These are phyloP conservation scores for Pangasius larnaudii DNA, from an alignment of 2,797 vertebrate species.

Conservation along the genomic window DNA sequence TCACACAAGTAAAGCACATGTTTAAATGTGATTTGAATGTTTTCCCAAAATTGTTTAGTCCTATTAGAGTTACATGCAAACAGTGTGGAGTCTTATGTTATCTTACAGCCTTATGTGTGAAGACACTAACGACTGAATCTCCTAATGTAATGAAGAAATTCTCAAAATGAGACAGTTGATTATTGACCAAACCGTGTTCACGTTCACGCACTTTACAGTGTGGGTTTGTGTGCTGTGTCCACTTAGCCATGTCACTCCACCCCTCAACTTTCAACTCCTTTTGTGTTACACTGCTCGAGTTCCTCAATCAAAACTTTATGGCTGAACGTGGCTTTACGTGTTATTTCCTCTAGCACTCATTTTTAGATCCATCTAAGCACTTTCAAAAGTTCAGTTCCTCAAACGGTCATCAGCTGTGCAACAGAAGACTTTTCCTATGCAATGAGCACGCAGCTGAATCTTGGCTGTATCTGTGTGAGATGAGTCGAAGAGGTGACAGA, in stretches of 20 bases:
- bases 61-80: neutral
- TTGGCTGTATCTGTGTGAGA: neutral
- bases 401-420: constrained; percentile 26
- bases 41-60: neutral
- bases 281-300: constrained; percentile 16
- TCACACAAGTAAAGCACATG: neutral
- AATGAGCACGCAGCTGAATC: neutral
- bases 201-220: neutral
- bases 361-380: constrained; percentile 49
- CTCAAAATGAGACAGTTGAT: neutral
- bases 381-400: constrained; percentile 58
- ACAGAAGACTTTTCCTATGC: constrained; percentile 10
- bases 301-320: constrained; percentile 41
- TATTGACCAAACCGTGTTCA: neutral
- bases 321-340: constrained; percentile 14
- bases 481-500: neutral
- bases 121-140: neutral
- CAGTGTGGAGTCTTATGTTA: neutral
- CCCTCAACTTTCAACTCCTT: constrained; percentile 32
- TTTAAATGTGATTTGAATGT: neutral
- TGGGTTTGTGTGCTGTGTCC: neutral
- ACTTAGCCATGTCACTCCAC: neutral
- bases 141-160: neutral
- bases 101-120: neutral
- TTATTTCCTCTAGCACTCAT: constrained; percentile 38